Evolutionary conservation across 2,113 vertebrate species (phyloP), one percentile per base, ranked within the genome.

Genomic region (Stomatorhinus ivindoensis): DNA sequence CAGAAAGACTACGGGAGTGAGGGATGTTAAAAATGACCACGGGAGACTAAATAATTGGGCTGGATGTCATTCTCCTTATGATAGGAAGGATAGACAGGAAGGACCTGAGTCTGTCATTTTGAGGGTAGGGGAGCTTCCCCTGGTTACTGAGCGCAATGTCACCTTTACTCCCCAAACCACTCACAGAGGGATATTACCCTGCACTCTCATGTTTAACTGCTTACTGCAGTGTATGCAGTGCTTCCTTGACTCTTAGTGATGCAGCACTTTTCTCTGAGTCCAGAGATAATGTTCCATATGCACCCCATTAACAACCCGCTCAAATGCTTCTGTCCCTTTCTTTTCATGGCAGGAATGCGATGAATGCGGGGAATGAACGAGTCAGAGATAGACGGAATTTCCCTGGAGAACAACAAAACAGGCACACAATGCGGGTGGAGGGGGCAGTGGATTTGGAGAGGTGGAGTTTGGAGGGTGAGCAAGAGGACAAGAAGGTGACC

Each of bases 1-100:
- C 97, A 98, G n/a, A 97, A 96, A n/a, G 97, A 96, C 97, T 98
- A 73, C 4, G 85, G 69, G 88, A 89, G 73, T 90, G 8, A 1
- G 91, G 39, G 90, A 27, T 5, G 48, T 39, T 44, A 31, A 46
- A 84, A 84, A 47, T 13, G 15, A 17, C 4, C 42, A 84, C 3
- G 0, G 27, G 27, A 80, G 27, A 80, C 73, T 84, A 47, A 47
- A 84, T 10, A 42, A 42, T 42, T 42, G 35, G 13, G 17, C 35
- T 17, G 17, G 31, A 76, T 15, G 2, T 80, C 35, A 2, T 80
- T 35, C 1, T 39, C 13, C 35, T 80, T 80, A 39, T 35, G 73
- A 80, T 39, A 80, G 31, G 35, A 80, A 76, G 69, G n/a, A 35
- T 39, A 65, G n/a, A 65, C 61, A 31, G 61, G 61, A 11, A 69